Evolutionary conservation across 2,888 invertebrate species (phyloP).

Genomic region (Caenorhabditis japonica): DNA sequence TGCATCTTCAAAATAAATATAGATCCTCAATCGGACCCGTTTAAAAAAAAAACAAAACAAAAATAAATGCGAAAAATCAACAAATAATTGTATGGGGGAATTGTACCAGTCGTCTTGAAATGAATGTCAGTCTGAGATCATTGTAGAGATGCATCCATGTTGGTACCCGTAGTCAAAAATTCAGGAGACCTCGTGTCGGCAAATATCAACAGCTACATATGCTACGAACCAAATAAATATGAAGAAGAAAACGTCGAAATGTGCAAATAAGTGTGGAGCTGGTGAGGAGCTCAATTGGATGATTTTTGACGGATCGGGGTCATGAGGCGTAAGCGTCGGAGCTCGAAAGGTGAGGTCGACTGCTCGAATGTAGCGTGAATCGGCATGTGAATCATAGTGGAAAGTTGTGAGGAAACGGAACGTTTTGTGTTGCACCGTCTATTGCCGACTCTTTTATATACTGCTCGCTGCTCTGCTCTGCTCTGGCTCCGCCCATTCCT

Average conservation of each 20-base stretch:
- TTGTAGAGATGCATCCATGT: too few relatives aligned
- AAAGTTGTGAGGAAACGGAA: slow-evolving; percentile 8
- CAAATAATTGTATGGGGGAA: slow-evolving; percentile 1
- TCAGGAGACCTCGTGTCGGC: slow-evolving; percentile 19
- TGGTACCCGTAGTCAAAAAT: slow-evolving; percentile 21
- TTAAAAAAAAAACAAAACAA: slow-evolving; percentile 23
- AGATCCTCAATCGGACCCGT: not conserved
- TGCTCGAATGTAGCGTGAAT: slow-evolving; percentile 34
- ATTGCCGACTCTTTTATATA: slow-evolving; percentile 23
- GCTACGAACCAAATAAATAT: slow-evolving; percentile 38
- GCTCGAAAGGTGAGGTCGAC: slow-evolving; percentile 10
- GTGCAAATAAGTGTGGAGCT: too few relatives aligned
- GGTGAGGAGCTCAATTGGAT: slow-evolving; percentile 10
- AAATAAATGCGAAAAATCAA: slow-evolving; percentile 11
- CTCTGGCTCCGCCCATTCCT: slow-evolving; percentile 12
- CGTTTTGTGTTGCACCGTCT: slow-evolving; percentile 35
- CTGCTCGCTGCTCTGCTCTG: slow-evolving; percentile 25
- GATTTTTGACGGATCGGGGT: slow-evolving; percentile 10
- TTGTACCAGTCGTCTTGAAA: too few relatives aligned
- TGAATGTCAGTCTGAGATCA: too few relatives aligned
- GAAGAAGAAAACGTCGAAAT: too few relatives aligned
- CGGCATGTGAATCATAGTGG: slow-evolving; percentile 47
- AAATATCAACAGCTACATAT: slow-evolving; percentile 11
- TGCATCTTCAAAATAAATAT: slow-evolving; percentile 20
- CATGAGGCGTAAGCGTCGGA: slow-evolving; percentile 29